phyloP scores from a whole-genome alignment of 1,140 invertebrate species.

The Drosophila grimshawi region DNA sequence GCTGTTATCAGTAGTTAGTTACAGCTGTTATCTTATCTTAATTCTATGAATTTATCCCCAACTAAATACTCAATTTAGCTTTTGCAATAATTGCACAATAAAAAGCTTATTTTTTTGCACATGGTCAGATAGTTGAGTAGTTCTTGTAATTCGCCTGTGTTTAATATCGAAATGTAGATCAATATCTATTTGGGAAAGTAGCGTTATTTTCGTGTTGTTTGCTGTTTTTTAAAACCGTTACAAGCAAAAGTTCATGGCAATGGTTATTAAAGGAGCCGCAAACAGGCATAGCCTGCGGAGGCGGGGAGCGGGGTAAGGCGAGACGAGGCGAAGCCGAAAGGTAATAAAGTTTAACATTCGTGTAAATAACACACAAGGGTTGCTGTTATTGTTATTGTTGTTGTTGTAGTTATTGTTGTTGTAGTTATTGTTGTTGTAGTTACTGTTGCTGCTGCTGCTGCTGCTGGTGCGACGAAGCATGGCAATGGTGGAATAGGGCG shows the following conservation, averaged over 20 bases:
- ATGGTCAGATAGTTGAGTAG: neutral
- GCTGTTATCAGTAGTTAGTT: too few relatives aligned
- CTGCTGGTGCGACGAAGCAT: conserved; percentile 33
- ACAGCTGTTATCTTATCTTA: too few relatives aligned
- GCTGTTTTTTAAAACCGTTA: conserved; percentile 23
- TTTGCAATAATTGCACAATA: too few relatives aligned
- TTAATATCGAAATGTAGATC: conserved; percentile 2
- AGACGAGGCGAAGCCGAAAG: neutral
- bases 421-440: conserved; percentile 18
- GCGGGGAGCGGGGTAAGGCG: neutral
- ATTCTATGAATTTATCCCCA: too few relatives aligned
- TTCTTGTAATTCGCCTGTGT: neutral
- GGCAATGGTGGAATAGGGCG: conserved; percentile 16
- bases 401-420: conserved; percentile 25
- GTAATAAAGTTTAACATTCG: conserved; percentile 70
- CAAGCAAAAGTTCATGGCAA: conserved; percentile 36
- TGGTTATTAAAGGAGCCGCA: conserved; percentile 37
- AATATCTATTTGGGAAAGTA: conserved; percentile 11
- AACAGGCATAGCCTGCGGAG: conserved; percentile 25
- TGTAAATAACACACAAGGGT: conserved; percentile 36
- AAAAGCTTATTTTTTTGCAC: neutral
- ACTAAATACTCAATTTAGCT: too few relatives aligned
- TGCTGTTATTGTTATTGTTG: conserved; percentile 19
- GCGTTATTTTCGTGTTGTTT: too few relatives aligned
- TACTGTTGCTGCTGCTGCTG: neutral